A percentile compares a stretch with the other conserved stretches of the same genome.
phyloP scores from a whole-genome alignment of 1,140 invertebrate species.

The Pseudomyrmex concolor region DNA sequence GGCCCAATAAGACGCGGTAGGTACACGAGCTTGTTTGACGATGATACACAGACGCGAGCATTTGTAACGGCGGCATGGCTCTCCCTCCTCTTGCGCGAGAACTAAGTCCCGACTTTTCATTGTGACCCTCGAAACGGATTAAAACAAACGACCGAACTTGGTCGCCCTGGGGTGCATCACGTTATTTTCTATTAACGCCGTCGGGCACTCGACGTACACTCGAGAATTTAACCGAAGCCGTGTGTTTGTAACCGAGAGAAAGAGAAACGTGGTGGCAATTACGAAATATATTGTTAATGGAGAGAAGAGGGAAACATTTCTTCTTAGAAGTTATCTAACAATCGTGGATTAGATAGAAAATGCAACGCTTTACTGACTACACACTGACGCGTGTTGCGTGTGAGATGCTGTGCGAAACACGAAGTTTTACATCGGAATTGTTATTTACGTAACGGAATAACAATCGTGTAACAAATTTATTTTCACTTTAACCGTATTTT shows the following conservation, averaged over 20 bases:
- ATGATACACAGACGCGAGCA: constrained; percentile 57
- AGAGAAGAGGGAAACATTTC: neutral
- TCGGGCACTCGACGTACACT: constrained; percentile 7
- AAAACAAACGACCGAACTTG: constrained; percentile 51
- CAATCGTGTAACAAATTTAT: too few species aligned
- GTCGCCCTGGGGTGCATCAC: neutral
- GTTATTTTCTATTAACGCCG: constrained; percentile 49
- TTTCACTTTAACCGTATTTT: neutral
- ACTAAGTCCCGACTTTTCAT: neutral
- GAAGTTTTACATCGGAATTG: too few species aligned
- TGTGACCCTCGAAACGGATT: constrained; percentile 38
- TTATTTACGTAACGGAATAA: too few species aligned
- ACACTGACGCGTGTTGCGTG: too few species aligned
- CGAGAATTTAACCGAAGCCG: constrained; percentile 26
- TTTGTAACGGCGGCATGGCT: neutral
- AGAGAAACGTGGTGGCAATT: neutral
- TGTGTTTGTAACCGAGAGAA: neutral
- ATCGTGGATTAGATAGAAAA: too few species aligned
- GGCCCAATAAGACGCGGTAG: constrained; percentile 34
- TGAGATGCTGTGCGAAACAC: too few species aligned
- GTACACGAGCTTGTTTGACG: constrained; percentile 43
- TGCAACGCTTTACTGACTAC: too few species aligned
- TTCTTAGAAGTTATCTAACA: neutral
- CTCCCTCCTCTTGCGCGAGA: neutral
- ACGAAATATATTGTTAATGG: constrained; percentile 11